Conservation (phyloP, 2,113 vertebrate genomes). For the Blennius ocellaris region DNA sequence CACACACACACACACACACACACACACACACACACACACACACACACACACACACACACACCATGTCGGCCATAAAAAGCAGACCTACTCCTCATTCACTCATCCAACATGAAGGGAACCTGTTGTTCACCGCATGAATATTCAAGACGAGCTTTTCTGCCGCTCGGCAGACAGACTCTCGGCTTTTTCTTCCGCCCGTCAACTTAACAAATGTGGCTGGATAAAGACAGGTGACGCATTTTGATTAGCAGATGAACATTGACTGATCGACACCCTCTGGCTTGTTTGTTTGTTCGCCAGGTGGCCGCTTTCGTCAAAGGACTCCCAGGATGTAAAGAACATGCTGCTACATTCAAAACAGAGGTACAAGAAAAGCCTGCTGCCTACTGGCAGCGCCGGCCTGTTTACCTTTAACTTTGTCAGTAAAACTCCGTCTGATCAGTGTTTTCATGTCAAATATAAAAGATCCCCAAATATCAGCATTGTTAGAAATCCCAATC, state of each 20-base stretch:
- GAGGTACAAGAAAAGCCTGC: slow-evolving; percentile 79
- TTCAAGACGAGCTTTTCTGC: slow-evolving; percentile 11
- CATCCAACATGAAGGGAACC: slow-evolving; percentile 22
- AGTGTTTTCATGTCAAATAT: too few relatives aligned
- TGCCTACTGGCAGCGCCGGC: too few relatives aligned
- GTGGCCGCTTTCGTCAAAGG: slow-evolving; percentile 89
- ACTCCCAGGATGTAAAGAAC: slow-evolving; percentile 91
- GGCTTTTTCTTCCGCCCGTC: slow-evolving; percentile 6
- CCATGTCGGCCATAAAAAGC: slow-evolving; percentile 30
- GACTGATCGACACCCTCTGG: background rate
- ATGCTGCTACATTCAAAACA: slow-evolving; percentile 89
- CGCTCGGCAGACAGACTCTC: background rate
- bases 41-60: slow-evolving; percentile 13
- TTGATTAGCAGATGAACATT: background rate
- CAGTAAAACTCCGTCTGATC: too few relatives aligned
- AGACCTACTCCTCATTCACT: slow-evolving; percentile 34
- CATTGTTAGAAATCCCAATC: too few relatives aligned
- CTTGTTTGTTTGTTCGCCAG: slow-evolving; percentile 67
- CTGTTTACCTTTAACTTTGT: too few relatives aligned
- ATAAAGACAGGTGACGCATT: background rate
- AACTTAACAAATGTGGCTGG: background rate
- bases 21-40: slow-evolving; percentile 20
- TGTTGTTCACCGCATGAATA: slow-evolving; percentile 30
- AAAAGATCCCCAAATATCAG: too few relatives aligned
- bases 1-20: slow-evolving; percentile 1